Evolutionary conservation across 2,797 vertebrate species (phyloP).

Genomic region (Sciurus vulgaris): DNA sequence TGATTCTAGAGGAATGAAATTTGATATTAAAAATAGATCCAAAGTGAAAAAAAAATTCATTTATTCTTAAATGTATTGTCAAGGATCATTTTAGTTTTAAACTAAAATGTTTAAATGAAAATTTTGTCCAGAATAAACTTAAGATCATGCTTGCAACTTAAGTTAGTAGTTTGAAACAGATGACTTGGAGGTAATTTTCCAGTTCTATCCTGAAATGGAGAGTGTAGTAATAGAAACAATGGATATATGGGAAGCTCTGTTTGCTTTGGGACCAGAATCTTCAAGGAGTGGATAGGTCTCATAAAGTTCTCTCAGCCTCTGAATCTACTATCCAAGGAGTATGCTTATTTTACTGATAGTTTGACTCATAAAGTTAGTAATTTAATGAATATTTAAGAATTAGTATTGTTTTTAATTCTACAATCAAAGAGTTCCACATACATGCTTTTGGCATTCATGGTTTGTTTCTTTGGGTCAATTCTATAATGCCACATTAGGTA

Average conservation of each 20-base stretch:
- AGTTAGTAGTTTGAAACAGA: neutral
- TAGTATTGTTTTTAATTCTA: neutral
- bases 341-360: neutral
- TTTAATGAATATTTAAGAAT: neutral
- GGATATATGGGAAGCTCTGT: neutral
- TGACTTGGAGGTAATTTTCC: neutral
- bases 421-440: neutral
- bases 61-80: neutral
- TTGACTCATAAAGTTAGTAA: neutral
- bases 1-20: neutral
- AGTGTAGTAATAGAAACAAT: neutral
- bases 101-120: neutral
- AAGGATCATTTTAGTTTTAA: neutral
- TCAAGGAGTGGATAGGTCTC: neutral
- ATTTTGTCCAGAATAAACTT: neutral
- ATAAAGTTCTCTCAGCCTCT: neutral
- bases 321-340: constrained; percentile 4
- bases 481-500: neutral
- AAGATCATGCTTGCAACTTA: neutral
- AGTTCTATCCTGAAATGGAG: neutral
- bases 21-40: neutral
- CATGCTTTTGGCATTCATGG: neutral
- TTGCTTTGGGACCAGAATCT: neutral
- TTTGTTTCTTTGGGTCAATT: neutral
- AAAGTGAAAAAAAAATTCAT: neutral